A percentile compares a stretch with the other conserved stretches of the same genome.
phyloP scores from a whole-genome alignment of 2,113 vertebrate genomes.

The Panthera uncia region DNA sequence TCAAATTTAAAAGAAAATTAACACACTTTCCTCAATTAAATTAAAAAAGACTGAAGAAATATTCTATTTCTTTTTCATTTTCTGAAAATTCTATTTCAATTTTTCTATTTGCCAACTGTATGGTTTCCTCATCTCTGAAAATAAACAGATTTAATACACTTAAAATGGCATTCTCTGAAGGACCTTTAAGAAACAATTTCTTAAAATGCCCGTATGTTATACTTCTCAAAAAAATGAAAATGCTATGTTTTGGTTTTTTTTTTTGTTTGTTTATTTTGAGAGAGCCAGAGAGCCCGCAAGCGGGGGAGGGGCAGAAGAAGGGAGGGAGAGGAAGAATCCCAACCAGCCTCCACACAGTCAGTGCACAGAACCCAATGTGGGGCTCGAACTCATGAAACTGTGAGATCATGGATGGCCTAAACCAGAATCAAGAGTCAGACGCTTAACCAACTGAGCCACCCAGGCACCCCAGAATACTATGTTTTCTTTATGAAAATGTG shows the following conservation, averaged over 20 bases:
- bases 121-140: slow-evolving; percentile 43
- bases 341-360: too few species aligned
- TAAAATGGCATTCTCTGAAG: neutral
- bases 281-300: too few species aligned
- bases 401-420: too few species aligned
- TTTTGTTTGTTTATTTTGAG: too few species aligned
- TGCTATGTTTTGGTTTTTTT: neutral
- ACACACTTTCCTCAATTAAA: neutral
- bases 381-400: too few species aligned
- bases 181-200: neutral
- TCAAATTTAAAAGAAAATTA: slow-evolving; percentile 49
- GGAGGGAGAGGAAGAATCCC: too few species aligned
- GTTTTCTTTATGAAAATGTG: slow-evolving; percentile 4
- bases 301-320: too few species aligned
- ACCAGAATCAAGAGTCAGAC: too few species aligned
- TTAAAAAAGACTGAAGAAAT: neutral
- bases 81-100: neutral
- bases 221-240: slow-evolving; percentile 35
- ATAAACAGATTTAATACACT: neutral
- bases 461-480: too few species aligned
- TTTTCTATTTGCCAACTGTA: neutral
- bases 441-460: too few species aligned
- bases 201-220: neutral
- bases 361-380: too few species aligned
- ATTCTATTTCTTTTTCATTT: neutral